Evolutionary conservation across 2,797 vertebrate genomes (phyloP).

Genomic region (Enteromius unitaeniatus): DNA sequence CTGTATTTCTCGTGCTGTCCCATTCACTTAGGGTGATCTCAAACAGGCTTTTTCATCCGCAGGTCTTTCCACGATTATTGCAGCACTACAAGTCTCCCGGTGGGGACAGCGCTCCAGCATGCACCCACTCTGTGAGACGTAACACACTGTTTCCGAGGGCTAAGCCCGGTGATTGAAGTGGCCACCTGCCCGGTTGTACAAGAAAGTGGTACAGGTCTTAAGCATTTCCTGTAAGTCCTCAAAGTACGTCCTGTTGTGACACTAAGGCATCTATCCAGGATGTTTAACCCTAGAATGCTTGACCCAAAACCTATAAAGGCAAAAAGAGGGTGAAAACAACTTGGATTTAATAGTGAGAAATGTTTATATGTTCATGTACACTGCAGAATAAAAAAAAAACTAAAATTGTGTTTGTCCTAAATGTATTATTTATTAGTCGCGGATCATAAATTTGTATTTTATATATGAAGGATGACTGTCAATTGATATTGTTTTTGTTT

Average conservation of each 20-base stretch:
- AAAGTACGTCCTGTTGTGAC: conserved; percentile 36
- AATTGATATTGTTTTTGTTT: no score
- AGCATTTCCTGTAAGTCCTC: conserved; percentile 52
- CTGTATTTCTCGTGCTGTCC: conserved; percentile 94
- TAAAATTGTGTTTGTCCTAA: not conserved
- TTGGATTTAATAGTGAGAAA: not conserved
- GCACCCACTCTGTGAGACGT: conserved; percentile 61
- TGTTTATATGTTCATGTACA: not conserved
- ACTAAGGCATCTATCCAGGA: not conserved
- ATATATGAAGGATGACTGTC: not conserved
- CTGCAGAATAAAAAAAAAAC: not conserved
- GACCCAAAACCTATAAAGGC: not conserved
- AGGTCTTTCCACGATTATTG: conserved; percentile 70
- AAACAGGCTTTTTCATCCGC: conserved; percentile 76
- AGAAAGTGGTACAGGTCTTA: conserved; percentile 65
- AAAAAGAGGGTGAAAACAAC: not conserved
- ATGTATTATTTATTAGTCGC: not conserved
- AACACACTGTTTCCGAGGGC: conserved; percentile 71
- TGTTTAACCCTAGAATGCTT: not conserved
- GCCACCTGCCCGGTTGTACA: conserved; percentile 65
- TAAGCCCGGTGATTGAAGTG: conserved; percentile 66
- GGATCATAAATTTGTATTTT: not conserved
- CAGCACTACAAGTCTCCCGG: conserved; percentile 61
- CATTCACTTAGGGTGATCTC: conserved; percentile 89
- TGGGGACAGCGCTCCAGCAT: conserved; percentile 52